These are phyloP conservation scores for Erebia aethiops DNA, from an alignment of 2,888 invertebrate genomes.

Conservation along the genomic window DNA sequence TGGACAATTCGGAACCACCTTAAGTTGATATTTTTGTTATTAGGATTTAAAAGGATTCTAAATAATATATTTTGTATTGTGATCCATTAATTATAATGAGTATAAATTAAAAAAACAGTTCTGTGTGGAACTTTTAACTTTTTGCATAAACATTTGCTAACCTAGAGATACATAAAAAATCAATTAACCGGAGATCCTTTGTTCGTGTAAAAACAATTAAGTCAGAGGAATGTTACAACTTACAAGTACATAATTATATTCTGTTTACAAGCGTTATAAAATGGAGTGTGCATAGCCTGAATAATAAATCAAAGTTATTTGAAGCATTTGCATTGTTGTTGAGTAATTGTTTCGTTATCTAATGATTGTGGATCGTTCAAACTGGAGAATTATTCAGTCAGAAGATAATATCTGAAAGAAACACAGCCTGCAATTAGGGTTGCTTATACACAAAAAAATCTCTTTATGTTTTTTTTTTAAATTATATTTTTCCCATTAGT, in stretches of 20 bases:
- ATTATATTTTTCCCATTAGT: no score
- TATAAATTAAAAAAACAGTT: background rate
- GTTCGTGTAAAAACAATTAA: constrained; percentile 16
- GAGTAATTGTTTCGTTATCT: constrained; percentile 34
- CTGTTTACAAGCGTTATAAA: constrained; percentile 24
- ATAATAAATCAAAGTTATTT: constrained; percentile 23
- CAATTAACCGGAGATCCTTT: constrained; percentile 5
- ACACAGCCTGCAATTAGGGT: background rate
- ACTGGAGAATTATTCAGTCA: constrained; percentile 2
- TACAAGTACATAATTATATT: constrained; percentile 2
- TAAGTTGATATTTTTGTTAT: no score
- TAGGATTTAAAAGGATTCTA: no score
- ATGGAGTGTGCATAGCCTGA: constrained; percentile 16
- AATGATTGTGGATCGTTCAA: constrained; percentile 15
- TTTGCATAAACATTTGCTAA: background rate
- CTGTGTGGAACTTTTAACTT: background rate
- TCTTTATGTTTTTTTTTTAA: no score
- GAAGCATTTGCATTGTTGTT: constrained; percentile 27
- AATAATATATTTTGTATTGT: no score
- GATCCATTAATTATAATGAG: no score
- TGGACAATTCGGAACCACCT: no score
- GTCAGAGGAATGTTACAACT: constrained; percentile 1
- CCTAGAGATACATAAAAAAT: background rate
- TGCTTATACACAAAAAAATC: background rate
- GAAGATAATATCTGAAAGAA: constrained; percentile 3